A percentile compares a stretch with the other conserved stretches of the same genome.
phyloP scores from a whole-genome alignment of 2,888 invertebrate genomes.

The Anorthoa munda region DNA sequence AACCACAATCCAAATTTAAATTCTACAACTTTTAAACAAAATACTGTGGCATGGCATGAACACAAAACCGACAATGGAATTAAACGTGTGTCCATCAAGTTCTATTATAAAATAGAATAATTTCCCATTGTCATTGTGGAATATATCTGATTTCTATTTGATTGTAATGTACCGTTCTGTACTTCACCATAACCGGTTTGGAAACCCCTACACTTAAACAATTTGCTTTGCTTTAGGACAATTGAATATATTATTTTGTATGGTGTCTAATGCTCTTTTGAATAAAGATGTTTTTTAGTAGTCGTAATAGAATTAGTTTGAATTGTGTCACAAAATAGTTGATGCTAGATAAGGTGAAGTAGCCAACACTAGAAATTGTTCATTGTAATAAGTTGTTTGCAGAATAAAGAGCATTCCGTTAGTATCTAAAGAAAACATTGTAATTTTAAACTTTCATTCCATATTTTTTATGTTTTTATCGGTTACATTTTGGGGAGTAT shows the following conservation, averaged over 20 bases:
- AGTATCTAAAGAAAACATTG: no score
- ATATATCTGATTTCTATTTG: conserved; percentile 60
- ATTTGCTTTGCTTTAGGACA: conserved; percentile 47
- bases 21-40: conserved; percentile 27
- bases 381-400: background rate
- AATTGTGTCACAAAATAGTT: conserved; percentile 31
- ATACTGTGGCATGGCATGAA: conserved; percentile 8
- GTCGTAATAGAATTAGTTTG: conserved; percentile 40
- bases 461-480: no score
- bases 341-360: conserved; percentile 16
- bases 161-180: conserved; percentile 45
- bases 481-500: no score
- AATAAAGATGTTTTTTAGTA: conserved; percentile 21
- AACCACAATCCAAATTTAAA: conserved; percentile 9
- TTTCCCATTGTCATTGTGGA: conserved; percentile 38
- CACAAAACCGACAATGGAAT: conserved; percentile 45
- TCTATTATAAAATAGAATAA: conserved; percentile 44
- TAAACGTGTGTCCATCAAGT: conserved; percentile 58
- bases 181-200: conserved; percentile 50
- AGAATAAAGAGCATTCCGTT: background rate
- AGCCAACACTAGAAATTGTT: background rate
- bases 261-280: conserved; percentile 46
- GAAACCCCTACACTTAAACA: conserved; percentile 37
- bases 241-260: conserved; percentile 57
- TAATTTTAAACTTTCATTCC: no score